Evolutionary conservation across 2,113 vertebrate species (phyloP), one percentile per base, ranked within the genome.

Genomic region (Ahaetulla prasina): DNA sequence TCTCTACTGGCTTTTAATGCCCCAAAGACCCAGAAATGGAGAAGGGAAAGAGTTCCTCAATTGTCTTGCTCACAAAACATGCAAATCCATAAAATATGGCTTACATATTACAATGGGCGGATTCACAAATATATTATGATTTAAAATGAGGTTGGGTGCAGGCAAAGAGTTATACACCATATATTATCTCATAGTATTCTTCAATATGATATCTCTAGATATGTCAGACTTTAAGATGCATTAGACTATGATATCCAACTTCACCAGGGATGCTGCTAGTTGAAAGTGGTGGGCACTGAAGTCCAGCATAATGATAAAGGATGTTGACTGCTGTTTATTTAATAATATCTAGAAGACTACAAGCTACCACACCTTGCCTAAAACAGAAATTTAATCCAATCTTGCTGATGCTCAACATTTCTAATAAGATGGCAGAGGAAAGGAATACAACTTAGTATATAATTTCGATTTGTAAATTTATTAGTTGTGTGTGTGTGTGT

Each of bases 401-500:
- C 12, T 10, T 23, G 23, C 14, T 25, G 43, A 12, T 5, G 25
- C 88, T 25, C 22, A 25, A 63, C 5, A 54, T 45, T 23, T 50
- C 45, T 63, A 47, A 87, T 35, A 18, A 20, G 16, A 14, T 53
- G 35, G 8, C 23, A 50, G n/a, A 39, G 84, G 50, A 84, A 52
- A 91, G 4, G 23, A 95, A 55, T 43, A 30, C n/a, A 3, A 49
- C 43, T 89, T 85, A 39, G n/a, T 23, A 49, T 8, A 30, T 35
- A 57, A 57, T 89, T 89, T 43, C 39, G 84, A 85, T 85, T 85
- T 85, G 30, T 20, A 87, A 20, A 0, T 0, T 63, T 86, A 53
- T 90, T 0, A 53, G 47, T 0, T 0, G 4, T 52, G 94, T 89
- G 68, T 60, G 11, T 68, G 11, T 35, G 12, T 35, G 3, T n/a